phyloP scores from a whole-genome alignment of 2,888 invertebrate species.

The Chrysotoxum bicinctum region DNA sequence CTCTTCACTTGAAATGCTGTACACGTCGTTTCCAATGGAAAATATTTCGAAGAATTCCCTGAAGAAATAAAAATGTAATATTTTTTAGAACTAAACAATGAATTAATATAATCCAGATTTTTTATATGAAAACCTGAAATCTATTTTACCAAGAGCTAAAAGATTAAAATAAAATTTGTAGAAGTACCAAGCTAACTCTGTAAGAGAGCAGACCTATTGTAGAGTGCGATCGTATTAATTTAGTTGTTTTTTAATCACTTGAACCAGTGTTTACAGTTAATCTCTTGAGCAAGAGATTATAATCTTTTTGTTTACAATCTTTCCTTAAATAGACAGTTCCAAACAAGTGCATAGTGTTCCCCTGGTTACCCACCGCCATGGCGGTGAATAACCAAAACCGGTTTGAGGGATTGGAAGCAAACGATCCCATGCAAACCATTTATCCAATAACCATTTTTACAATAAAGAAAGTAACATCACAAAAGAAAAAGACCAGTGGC shows the following conservation, averaged over 20 bases:
- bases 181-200: too few species aligned
- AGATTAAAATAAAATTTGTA: too few species aligned
- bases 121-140: too few species aligned
- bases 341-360: neutral
- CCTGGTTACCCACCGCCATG: neutral
- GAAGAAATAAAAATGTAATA: neutral
- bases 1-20: slow-evolving; percentile 75
- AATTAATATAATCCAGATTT: too few species aligned
- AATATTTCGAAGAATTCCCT: slow-evolving; percentile 77
- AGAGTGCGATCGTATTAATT: neutral
- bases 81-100: neutral
- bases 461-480: neutral
- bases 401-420: neutral
- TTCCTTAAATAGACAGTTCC: neutral
- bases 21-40: slow-evolving; percentile 75
- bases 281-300: neutral
- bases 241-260: neutral
- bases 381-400: neutral
- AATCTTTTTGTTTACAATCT: neutral
- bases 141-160: too few species aligned
- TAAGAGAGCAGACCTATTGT: too few species aligned
- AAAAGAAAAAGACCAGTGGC: neutral
- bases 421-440: neutral
- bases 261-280: neutral
- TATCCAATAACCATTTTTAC: neutral